phyloP scores from a whole-genome alignment of 2,113 vertebrate species.

The Indicator indicator region DNA sequence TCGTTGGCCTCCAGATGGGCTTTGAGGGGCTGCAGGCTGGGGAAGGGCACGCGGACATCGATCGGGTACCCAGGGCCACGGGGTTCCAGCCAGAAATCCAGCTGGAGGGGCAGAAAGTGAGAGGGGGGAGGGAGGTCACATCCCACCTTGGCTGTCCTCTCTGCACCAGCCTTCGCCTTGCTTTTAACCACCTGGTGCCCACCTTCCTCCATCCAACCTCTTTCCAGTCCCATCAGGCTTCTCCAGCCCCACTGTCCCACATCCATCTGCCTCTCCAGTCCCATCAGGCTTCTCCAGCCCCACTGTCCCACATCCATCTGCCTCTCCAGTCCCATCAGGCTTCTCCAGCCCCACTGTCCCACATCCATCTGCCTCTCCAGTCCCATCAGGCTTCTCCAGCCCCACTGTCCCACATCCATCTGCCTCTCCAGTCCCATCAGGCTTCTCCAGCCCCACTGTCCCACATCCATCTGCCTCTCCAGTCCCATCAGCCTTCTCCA shows the following conservation, averaged over 20 bases:
- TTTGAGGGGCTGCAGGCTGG: conserved; percentile 74
- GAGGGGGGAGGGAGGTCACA: rapidly evolving
- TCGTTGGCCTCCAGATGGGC: conserved; percentile 67
- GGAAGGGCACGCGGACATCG: conserved; percentile 77
- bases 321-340: background rate
- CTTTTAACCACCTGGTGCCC: background rate
- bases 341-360: background rate
- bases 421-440: background rate
- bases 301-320: no score
- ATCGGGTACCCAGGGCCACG: background rate
- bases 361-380: background rate
- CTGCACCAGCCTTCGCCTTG: background rate
- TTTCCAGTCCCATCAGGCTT: background rate
- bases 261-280: no score
- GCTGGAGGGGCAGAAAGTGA: conserved; percentile 2
- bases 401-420: background rate
- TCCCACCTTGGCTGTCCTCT: rapidly evolving
- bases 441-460: no score
- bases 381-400: no score
- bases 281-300: background rate
- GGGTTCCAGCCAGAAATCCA: conserved; percentile 81
- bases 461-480: background rate
- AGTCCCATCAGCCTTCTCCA: background rate
- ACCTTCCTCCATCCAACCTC: background rate
- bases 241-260: background rate